These are phyloP conservation scores for Willisornis vidua DNA, from an alignment of 2,113 vertebrate genomes.

Conservation along the genomic window DNA sequence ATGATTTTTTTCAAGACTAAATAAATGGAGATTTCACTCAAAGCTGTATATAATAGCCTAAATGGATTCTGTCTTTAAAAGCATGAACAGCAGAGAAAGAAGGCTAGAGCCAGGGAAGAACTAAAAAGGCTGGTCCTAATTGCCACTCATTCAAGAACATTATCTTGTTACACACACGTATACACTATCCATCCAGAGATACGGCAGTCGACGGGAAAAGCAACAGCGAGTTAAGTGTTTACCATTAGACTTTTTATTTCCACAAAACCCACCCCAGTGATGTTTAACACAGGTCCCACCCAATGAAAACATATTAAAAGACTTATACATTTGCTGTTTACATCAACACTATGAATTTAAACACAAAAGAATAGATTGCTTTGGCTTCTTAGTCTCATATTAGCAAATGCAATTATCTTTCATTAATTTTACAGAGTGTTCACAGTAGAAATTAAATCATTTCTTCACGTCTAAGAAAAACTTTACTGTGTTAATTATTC, in stretches of 20 bases:
- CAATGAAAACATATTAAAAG: not conserved
- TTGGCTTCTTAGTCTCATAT: constrained; percentile 37
- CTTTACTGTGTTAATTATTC: constrained; percentile 64
- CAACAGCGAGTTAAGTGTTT: not conserved
- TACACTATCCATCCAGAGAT: constrained; percentile 10
- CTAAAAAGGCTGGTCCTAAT: not conserved
- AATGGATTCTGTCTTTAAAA: constrained; percentile 54
- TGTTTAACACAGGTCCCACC: not conserved
- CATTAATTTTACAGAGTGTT: constrained; percentile 64
- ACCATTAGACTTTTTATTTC: not conserved
- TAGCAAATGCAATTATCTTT: constrained; percentile 59
- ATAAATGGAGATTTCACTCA: constrained; percentile 55
- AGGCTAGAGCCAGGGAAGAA: constrained; percentile 5
- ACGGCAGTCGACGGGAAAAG: not conserved
- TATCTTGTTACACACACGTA: not conserved
- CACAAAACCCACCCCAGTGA: not conserved
- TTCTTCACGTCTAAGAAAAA: constrained; percentile 53
- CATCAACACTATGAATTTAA: constrained; percentile 10
- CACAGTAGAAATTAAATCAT: constrained; percentile 65
- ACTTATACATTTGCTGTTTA: constrained; percentile 11
- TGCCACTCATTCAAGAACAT: constrained; percentile 33
- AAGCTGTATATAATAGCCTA: constrained; percentile 44
- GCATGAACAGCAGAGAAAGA: constrained; percentile 30
- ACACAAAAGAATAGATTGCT: constrained; percentile 9
- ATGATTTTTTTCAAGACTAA: constrained; percentile 53